A percentile compares a stretch with the other conserved stretches of the same genome.
phyloP scores from a whole-genome alignment of 1,140 invertebrate species.

The Nephila pilipes region DNA sequence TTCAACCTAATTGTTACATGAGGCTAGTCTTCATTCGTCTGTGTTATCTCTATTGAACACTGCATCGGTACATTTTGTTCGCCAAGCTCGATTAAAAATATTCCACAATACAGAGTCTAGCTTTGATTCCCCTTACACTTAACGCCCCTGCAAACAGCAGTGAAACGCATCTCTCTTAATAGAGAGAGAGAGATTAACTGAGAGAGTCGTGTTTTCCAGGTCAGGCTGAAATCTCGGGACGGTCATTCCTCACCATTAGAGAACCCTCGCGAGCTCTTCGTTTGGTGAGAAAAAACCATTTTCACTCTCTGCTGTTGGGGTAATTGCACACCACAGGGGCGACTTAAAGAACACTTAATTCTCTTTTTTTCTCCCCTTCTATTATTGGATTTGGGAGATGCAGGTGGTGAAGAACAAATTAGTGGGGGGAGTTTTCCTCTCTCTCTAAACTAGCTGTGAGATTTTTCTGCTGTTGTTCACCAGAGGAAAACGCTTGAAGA shows the following conservation, averaged over 20 bases:
- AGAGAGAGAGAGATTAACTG: not conserved
- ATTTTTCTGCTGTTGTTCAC: not conserved
- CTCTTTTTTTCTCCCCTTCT: not conserved
- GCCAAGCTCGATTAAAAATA: too few relatives aligned
- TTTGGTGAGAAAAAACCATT: not conserved
- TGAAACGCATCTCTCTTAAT: not conserved
- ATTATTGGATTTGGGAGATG: not conserved
- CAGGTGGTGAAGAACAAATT: not conserved
- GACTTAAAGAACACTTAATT: not conserved
- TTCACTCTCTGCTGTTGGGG: not conserved
- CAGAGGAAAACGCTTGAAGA: not conserved
- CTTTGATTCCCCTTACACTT: too few relatives aligned
- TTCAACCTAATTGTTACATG: too few relatives aligned
- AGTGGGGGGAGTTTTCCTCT: not conserved
- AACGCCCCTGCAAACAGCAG: not conserved
- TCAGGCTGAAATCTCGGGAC: not conserved
- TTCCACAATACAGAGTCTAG: too few relatives aligned
- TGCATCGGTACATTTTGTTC: too few relatives aligned
- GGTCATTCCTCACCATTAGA: slow-evolving; percentile 13
- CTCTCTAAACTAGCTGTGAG: not conserved
- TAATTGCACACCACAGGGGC: slow-evolving; percentile 11
- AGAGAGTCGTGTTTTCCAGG: not conserved
- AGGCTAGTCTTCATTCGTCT: too few relatives aligned
- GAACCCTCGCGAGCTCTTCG: not conserved
- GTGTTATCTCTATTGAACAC: too few relatives aligned